phyloP scores from a whole-genome alignment of 37 sponge, comb jelly and placozoan species.

The Theonella swinhoei region DNA sequence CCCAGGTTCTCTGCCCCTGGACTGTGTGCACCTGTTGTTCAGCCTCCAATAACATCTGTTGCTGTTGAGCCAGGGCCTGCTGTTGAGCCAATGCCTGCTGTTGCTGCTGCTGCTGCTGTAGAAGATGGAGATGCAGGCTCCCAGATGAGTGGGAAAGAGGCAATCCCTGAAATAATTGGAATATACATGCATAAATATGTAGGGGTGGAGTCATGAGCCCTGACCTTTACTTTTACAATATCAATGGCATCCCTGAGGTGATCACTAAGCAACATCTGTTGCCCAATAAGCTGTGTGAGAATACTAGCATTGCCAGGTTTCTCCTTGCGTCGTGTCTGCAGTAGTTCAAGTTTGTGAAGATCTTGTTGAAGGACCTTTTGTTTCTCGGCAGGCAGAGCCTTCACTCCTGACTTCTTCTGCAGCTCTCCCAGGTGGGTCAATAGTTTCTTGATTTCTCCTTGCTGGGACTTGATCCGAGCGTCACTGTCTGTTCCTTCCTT shows the following conservation, averaged over 20 bases:
- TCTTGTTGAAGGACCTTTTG: constrained; percentile 65
- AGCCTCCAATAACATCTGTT: constrained; percentile 47
- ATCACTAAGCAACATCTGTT: constrained; percentile 67
- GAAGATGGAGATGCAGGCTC: constrained; percentile 2
- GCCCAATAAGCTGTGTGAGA: constrained; percentile 62
- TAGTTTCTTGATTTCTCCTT: constrained; percentile 66
- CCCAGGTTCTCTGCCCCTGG: too few species aligned
- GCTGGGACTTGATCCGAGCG: constrained; percentile 57
- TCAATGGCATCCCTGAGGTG: constrained; percentile 60
- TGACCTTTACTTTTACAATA: background rate
- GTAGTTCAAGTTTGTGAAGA: constrained; percentile 54
- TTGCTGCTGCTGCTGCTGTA: constrained; percentile 28
- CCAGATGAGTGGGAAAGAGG: too few species aligned
- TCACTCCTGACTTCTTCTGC: constrained; percentile 50
- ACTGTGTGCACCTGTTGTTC: constrained; percentile 2
- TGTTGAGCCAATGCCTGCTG: constrained; percentile 56
- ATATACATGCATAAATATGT: too few species aligned
- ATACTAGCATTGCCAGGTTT: constrained; percentile 31
- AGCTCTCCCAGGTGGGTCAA: constrained; percentile 35
- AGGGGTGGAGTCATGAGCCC: too few species aligned
- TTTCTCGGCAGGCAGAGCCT: constrained; percentile 49
- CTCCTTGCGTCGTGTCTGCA: constrained; percentile 47
- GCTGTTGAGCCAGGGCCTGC: constrained; percentile 51
- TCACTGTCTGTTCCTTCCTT: constrained; percentile 24
- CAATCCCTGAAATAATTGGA: too few species aligned